phyloP scores from a whole-genome alignment of 2,888 invertebrate genomes.

The Pyralis farinalis region DNA sequence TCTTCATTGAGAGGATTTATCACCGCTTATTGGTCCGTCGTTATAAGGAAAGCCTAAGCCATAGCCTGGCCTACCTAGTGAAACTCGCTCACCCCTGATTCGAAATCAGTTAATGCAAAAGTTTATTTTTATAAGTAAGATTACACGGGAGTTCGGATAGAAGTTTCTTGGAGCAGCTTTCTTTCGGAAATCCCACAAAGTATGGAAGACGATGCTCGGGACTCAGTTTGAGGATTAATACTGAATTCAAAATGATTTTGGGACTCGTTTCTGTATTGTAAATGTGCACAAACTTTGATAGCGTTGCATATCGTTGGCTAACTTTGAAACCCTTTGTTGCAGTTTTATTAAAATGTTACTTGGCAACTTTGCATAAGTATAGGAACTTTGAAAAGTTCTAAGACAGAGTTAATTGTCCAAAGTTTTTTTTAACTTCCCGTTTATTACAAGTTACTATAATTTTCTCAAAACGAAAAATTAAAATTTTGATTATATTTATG shows the following conservation, averaged over 20 bases:
- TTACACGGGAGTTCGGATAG: constrained; percentile 73
- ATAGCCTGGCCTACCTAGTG: constrained; percentile 52
- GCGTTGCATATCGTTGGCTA: constrained; percentile 48
- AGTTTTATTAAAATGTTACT: constrained; percentile 9
- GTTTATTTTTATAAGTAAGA: constrained; percentile 83
- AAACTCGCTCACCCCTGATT: constrained; percentile 68
- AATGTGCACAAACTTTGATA: constrained; percentile 52
- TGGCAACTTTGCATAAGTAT: neutral
- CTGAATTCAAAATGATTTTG: constrained; percentile 73
- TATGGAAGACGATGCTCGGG: constrained; percentile 65
- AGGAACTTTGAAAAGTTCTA: neutral
- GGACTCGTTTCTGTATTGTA: constrained; percentile 51
- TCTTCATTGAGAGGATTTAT: no score
- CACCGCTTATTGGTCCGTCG: no score
- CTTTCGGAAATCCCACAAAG: constrained; percentile 72
- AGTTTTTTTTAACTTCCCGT: no score
- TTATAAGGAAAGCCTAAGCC: constrained; percentile 10
- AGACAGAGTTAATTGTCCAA: no score
- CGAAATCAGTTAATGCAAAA: constrained; percentile 81
- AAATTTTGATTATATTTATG: no score
- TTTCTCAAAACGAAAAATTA: no score
- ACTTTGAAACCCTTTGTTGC: constrained; percentile 34
- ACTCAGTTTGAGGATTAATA: constrained; percentile 68
- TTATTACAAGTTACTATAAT: no score
- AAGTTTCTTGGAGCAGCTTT: constrained; percentile 73